These are phyloP conservation scores for Seriola dumerili DNA, from an alignment of 2,113 vertebrate genomes.

Conservation along the genomic window DNA sequence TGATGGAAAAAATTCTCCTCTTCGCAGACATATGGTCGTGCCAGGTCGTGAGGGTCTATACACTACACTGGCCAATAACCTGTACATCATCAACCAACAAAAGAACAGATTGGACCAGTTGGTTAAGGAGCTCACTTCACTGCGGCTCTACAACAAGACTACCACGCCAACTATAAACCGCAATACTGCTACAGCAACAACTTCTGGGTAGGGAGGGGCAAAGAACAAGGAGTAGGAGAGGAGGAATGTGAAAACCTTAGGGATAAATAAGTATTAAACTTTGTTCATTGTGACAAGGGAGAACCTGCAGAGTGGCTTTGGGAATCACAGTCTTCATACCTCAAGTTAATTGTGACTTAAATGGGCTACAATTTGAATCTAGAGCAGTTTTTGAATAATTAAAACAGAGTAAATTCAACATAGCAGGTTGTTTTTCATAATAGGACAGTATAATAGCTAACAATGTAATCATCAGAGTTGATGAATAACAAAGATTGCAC, in stretches of 20 bases:
- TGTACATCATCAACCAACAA: constrained; percentile 96
- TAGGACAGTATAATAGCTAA: background rate
- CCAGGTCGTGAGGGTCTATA: constrained; percentile 94
- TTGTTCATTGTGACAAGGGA: background rate
- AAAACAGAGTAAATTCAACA: background rate
- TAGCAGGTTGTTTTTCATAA: constrained; percentile 3
- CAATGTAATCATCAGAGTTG: background rate
- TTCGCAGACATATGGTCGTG: constrained; percentile 89
- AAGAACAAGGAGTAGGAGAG: background rate
- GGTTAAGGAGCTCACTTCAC: constrained; percentile 88
- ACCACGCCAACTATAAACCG: constrained; percentile 65
- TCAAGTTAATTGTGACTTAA: constrained; percentile 1
- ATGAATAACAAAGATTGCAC: background rate
- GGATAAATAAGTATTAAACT: background rate
- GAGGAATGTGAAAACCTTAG: background rate
- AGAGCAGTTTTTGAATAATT: constrained; percentile 8
- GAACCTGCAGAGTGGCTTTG: background rate
- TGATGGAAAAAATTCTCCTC: constrained; percentile 2
- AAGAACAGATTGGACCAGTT: constrained; percentile 90
- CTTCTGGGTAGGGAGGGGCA: constrained; percentile 45
- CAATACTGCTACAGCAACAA: constrained; percentile 12
- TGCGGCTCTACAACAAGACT: constrained; percentile 90
- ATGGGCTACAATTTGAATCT: background rate
- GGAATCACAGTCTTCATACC: background rate
- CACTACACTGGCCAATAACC: constrained; percentile 92